phyloP scores from a whole-genome alignment of 2,797 vertebrate genomes.

The Paratrypauchen microcephalus region DNA sequence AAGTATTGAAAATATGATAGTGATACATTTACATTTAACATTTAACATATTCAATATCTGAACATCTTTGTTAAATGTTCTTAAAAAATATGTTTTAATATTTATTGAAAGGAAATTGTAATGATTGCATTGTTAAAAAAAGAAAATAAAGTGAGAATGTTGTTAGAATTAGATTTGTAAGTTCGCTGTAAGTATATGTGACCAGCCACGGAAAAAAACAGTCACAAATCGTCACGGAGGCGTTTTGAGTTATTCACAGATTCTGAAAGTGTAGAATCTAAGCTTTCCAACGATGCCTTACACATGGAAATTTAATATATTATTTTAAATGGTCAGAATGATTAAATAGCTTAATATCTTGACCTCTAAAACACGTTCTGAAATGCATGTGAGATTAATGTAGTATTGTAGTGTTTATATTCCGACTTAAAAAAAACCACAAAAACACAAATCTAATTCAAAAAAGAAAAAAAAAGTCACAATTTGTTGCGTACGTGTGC shows the following conservation, averaged over 20 bases:
- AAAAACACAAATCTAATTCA: too few species aligned
- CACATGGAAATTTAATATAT: too few species aligned
- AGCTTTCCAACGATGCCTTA: too few species aligned
- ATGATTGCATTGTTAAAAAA: background rate
- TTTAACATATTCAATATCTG: background rate
- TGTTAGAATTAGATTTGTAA: background rate
- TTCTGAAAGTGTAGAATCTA: too few species aligned
- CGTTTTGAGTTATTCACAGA: too few species aligned
- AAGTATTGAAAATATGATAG: too few species aligned
- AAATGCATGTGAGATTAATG: background rate
- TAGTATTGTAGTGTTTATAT: background rate
- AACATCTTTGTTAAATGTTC: background rate
- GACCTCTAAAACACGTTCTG: too few species aligned
- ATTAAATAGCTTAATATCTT: background rate
- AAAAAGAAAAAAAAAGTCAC: background rate
- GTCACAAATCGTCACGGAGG: too few species aligned
- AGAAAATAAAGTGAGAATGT: too few species aligned
- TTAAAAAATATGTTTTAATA: background rate
- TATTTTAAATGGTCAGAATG: background rate
- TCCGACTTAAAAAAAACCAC: background rate
- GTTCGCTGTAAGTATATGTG: background rate
- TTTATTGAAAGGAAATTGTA: background rate
- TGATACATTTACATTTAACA: too few species aligned
- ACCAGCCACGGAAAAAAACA: too few species aligned
- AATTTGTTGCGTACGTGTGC: background rate